Conservation (phyloP, 2,113 vertebrate genomes). For the Cololabis saira region DNA sequence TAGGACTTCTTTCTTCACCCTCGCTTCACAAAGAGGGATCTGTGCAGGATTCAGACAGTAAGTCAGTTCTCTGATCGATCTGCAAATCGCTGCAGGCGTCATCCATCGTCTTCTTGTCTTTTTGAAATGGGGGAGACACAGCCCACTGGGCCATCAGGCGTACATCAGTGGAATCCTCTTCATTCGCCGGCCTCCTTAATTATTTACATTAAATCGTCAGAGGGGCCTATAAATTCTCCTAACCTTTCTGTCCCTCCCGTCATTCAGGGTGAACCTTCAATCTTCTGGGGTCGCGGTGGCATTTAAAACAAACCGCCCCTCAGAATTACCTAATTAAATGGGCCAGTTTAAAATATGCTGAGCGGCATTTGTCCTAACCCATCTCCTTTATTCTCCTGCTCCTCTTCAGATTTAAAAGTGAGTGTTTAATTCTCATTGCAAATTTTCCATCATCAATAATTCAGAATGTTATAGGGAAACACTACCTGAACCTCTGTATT, state of each 20-base stretch:
- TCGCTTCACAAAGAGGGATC: conserved; percentile 64
- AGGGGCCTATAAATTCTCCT: conserved; percentile 41
- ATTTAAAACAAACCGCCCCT: conserved; percentile 35
- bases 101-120: conserved; percentile 63
- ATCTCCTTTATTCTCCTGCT: conserved; percentile 31
- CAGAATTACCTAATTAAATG: conserved; percentile 53
- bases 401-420: conserved; percentile 59
- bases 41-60: conserved; percentile 64
- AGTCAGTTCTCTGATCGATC: conserved; percentile 70
- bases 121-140: conserved; percentile 34
- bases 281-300: conserved; percentile 16
- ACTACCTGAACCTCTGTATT: conserved; percentile 77
- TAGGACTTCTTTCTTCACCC: conserved; percentile 29
- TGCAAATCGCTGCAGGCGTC: conserved; percentile 63
- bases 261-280: conserved; percentile 34
- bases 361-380: conserved; percentile 22
- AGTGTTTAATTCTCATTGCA: conserved; percentile 65
- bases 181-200: conserved; percentile 57
- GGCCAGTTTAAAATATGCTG: conserved; percentile 59
- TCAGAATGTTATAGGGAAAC: conserved; percentile 79
- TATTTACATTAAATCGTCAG: conserved; percentile 58
- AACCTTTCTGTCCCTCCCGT: conserved; percentile 24
- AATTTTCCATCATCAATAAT: conserved; percentile 77
- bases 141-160: conserved; percentile 28
- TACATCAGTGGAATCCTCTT: conserved; percentile 39